These are phyloP conservation scores for Eupithecia exiguata DNA, from an alignment of 2,888 invertebrate species.

Conservation along the genomic window DNA sequence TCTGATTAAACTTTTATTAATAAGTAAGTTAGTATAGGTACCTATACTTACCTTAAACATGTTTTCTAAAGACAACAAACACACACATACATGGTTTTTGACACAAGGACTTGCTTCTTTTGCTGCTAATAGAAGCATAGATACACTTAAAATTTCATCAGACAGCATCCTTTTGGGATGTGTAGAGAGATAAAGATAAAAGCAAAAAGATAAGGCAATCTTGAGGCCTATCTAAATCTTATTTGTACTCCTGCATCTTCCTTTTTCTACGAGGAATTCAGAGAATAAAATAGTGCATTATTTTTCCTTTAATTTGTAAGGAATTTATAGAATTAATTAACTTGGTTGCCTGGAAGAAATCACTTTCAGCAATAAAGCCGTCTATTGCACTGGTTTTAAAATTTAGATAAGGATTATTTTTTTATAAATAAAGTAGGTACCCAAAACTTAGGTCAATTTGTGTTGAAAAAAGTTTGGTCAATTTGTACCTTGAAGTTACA, in stretches of 20 bases:
- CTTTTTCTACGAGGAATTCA: neutral
- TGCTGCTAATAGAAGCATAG: neutral
- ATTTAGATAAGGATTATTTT: too few species aligned
- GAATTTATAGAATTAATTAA: too few species aligned
- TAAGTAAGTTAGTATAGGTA: neutral
- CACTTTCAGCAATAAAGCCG: too few species aligned
- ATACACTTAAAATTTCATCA: neutral
- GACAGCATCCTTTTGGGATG: constrained; percentile 1
- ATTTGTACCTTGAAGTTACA: too few species aligned
- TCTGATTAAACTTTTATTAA: neutral
- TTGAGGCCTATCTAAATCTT: neutral
- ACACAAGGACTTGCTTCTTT: neutral
- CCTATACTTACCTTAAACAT: neutral
- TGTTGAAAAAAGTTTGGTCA: too few species aligned
- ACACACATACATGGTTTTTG: neutral
- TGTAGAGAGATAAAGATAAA: constrained; percentile 4
- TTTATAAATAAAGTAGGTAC: too few species aligned
- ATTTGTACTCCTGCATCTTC: constrained; percentile 1
- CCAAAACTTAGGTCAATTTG: too few species aligned
- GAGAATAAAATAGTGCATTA: neutral
- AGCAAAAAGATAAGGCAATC: constrained; percentile 4
- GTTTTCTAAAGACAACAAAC: neutral
- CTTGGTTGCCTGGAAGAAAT: too few species aligned
- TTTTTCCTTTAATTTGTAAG: neutral
- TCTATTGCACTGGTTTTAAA: too few species aligned